These are phyloP conservation scores for Endotricha flammealis DNA, from an alignment of 2,888 invertebrate species.

Conservation along the genomic window DNA sequence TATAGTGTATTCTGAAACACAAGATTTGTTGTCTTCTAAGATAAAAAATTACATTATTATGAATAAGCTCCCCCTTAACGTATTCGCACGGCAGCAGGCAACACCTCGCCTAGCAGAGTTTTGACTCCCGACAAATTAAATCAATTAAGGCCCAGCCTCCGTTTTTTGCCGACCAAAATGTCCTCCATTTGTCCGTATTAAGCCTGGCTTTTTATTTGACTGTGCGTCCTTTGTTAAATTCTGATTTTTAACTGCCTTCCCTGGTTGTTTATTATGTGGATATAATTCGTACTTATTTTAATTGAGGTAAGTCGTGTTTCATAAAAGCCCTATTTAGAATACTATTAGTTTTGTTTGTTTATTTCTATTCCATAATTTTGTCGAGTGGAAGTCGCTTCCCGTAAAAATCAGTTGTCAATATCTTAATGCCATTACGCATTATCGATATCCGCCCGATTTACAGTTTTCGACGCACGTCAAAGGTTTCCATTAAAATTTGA, in stretches of 20 bases:
- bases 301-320: constrained; percentile 13
- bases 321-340: not conserved
- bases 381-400: too few relatives aligned
- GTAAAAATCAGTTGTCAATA: too few relatives aligned
- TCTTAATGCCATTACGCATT: too few relatives aligned
- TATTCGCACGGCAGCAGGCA: constrained; percentile 21
- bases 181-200: constrained; percentile 62
- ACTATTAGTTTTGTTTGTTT: too few relatives aligned
- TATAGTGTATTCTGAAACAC: too few relatives aligned
- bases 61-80: constrained; percentile 18
- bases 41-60: too few relatives aligned
- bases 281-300: constrained; percentile 17
- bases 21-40: too few relatives aligned
- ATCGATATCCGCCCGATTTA: too few relatives aligned
- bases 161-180: constrained; percentile 54
- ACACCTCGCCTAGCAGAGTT: constrained; percentile 47
- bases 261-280: constrained; percentile 19
- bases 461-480: too few relatives aligned
- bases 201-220: constrained; percentile 46
- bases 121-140: constrained; percentile 72
- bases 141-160: constrained; percentile 62
- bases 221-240: constrained; percentile 18
- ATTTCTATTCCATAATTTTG: too few relatives aligned
- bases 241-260: constrained; percentile 19
- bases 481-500: too few relatives aligned